A percentile compares a stretch with the other conserved stretches of the same genome.
Conservation (phyloP, 2,888 invertebrate species). For the Amphipyra berbera region DNA sequence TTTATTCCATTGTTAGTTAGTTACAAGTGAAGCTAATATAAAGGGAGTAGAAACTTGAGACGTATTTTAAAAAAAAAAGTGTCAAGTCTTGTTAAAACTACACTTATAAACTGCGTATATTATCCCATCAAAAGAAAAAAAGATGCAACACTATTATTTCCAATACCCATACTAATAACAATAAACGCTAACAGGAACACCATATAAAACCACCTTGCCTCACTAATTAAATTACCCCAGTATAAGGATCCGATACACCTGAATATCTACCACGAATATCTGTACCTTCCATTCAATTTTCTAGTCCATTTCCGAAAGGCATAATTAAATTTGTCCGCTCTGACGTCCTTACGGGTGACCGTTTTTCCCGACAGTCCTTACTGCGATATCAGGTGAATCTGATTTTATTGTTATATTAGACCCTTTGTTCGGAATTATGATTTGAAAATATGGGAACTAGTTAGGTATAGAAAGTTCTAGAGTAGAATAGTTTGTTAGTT, state of each 20-base stretch:
- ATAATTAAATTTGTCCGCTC: slow-evolving; percentile 85
- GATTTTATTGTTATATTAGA: slow-evolving; percentile 36
- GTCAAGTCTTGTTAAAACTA: too few species aligned
- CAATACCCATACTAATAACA: neutral
- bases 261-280: slow-evolving; percentile 65
- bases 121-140: too few species aligned
- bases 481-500: neutral
- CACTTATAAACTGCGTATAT: too few species aligned
- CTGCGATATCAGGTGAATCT: slow-evolving; percentile 41
- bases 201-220: slow-evolving; percentile 4
- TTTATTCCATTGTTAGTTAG: too few species aligned
- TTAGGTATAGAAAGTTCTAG: neutral
- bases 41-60: too few species aligned
- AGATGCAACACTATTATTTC: neutral
- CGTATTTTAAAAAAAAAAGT: too few species aligned
- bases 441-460: neutral
- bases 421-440: slow-evolving; percentile 23
- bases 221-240: slow-evolving; percentile 33
- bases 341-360: slow-evolving; percentile 54
- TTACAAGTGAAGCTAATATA: too few species aligned
- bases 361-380: slow-evolving; percentile 33
- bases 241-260: slow-evolving; percentile 25
- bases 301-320: slow-evolving; percentile 83
- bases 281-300: slow-evolving; percentile 81
- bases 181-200: neutral